Percentiles rank a stretch among this genome's conserved stretches.
Conservation (phyloP, 1,140 invertebrate genomes). For the Hypsibius dujardini region DNA sequence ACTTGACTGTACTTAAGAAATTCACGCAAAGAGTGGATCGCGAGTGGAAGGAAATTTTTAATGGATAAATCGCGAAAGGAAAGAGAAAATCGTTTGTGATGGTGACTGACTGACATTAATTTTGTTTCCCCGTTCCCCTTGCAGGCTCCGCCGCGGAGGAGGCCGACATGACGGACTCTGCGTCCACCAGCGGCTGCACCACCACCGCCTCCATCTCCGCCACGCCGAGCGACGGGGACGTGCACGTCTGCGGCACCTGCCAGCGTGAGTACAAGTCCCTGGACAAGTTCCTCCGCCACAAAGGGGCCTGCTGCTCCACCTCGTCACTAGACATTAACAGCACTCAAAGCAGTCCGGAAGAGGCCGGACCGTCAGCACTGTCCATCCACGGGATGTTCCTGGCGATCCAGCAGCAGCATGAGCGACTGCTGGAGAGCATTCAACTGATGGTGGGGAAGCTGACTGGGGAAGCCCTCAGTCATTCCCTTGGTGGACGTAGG, state of each 20-base stretch:
- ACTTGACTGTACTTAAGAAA: not conserved
- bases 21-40: too few species aligned
- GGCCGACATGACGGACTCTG: slow-evolving; percentile 13
- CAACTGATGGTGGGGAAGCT: not conserved
- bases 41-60: too few species aligned
- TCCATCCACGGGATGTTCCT: not conserved
- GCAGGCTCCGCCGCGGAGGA: not conserved
- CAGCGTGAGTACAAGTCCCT: not conserved
- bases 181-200: not conserved
- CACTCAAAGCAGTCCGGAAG: too few species aligned
- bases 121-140: slow-evolving; percentile 2
- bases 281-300: slow-evolving; percentile 2
- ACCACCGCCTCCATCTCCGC: not conserved
- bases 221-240: not conserved
- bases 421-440: not conserved
- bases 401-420: not conserved
- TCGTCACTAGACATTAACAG: too few species aligned
- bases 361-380: not conserved
- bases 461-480: not conserved
- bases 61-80: too few species aligned
- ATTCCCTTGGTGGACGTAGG: too few species aligned
- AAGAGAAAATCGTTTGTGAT: too few species aligned
- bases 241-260: not conserved
- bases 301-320: not conserved
- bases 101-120: not conserved